Evolutionary conservation across 2,888 invertebrate species (phyloP), one percentile per base, ranked within the genome.

Genomic region (Noctua pronuba): DNA sequence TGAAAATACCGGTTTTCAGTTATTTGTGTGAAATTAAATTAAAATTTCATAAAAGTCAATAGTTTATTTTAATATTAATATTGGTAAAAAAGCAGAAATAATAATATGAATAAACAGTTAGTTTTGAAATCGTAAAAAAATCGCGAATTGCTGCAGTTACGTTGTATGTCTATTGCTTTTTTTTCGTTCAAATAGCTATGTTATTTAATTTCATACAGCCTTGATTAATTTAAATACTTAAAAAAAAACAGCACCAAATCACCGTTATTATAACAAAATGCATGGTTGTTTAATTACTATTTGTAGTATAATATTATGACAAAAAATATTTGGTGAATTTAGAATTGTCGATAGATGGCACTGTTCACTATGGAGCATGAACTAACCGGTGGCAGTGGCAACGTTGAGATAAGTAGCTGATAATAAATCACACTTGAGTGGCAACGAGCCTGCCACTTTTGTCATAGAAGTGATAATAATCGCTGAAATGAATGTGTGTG

Each of bases 1-100:
- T 49, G 0, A n/a, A 35, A 70, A 44, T 76, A 85, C 41, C 82
- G 85, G 80, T 84, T 74, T 71, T 74, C 18, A n/a, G 46, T 16
- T 31, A 28, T 62, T 76, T 44, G 10, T n/a, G 13, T 77, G 1
- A 66, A 46, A 28, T 38, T 28, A 49, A 35, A 7, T 8, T 1
- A 21, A 1, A 64, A 21, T 18, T 71, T 13, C 24, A 1, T 5
- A 21, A 18, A 5, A 28, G 2, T 18, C 4, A 72, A 52, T 31
- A 1, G 5, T 28, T n/a, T 31, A 10, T 38, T 52, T 5, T 24
- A 1, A n/a, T 0, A n/a, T 8, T 18, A 35, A 35, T 71, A 71
- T 72, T 46, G 24, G 21, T 4, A 10, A 7, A 1, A 38, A 73
- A 49, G 4, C 3, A 21, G 6, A 11, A 46, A 38, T 35, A 35